A percentile compares a stretch with the other conserved stretches of the same genome.
Evolutionary conservation across 2,888 invertebrate species (phyloP).

Genomic region (Philaethria dido): DNA sequence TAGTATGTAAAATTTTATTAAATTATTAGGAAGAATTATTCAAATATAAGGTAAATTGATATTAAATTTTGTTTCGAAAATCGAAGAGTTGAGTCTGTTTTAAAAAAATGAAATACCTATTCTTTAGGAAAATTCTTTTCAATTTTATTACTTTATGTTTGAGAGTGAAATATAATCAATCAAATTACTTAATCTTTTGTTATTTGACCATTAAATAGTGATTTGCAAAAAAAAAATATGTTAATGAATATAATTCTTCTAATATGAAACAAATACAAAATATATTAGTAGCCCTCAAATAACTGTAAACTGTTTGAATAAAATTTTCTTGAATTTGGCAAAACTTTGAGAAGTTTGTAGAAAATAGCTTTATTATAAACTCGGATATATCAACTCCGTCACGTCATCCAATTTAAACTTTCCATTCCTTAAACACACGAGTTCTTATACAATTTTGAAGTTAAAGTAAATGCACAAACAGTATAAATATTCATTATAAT

Average conservation of each 20-base stretch:
- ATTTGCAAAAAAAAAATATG: no score
- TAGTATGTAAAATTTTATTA: background rate
- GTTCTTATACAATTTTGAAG: constrained; percentile 50
- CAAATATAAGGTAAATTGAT: no score
- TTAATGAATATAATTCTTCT: no score
- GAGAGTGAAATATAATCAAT: no score
- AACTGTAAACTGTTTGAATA: background rate
- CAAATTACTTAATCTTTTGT: no score
- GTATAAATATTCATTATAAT: constrained; percentile 76
- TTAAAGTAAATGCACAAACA: constrained; percentile 65
- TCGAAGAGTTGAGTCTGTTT: no score
- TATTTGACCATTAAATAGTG: no score
- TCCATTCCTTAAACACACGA: constrained; percentile 43
- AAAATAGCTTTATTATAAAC: constrained; percentile 40
- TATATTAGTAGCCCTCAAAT: background rate
- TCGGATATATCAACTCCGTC: constrained; percentile 38
- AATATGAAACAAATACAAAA: background rate
- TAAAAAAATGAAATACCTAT: no score
- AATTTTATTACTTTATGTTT: no score
- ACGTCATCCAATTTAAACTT: constrained; percentile 48
- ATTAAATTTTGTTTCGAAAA: no score
- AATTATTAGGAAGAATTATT: no score
- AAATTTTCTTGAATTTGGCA: background rate
- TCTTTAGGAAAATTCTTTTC: no score
- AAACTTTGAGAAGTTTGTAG: constrained; percentile 13